Evolutionary conservation across 2,888 invertebrate genomes (phyloP).

Genomic region (Pseudococcus viburni): DNA sequence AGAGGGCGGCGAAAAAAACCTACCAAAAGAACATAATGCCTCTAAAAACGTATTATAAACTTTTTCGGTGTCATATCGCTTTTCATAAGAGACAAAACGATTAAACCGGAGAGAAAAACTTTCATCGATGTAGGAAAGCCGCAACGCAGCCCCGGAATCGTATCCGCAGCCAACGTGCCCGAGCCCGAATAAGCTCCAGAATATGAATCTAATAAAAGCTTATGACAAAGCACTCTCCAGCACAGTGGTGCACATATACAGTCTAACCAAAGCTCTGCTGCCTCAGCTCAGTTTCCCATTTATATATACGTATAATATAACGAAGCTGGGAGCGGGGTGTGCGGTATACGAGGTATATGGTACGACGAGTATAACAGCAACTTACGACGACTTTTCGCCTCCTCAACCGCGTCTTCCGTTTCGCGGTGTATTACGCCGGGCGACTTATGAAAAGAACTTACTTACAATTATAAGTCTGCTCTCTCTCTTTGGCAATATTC

Average conservation of each 20-base stretch:
- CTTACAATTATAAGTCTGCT: slow-evolving; percentile 43
- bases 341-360: not conserved
- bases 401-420: not conserved
- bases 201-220: slow-evolving; percentile 55
- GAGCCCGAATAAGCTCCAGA: not conserved
- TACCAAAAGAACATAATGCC: slow-evolving; percentile 35
- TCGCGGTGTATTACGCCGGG: not conserved
- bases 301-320: not conserved
- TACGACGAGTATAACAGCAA: slow-evolving; percentile 17
- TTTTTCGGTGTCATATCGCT: slow-evolving; percentile 55
- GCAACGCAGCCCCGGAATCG: not conserved
- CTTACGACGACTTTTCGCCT: slow-evolving; percentile 45
- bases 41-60: slow-evolving; percentile 39
- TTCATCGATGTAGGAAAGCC: slow-evolving; percentile 50
- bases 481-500: slow-evolving; percentile 40
- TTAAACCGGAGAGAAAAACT: slow-evolving; percentile 48
- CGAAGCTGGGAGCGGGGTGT: not conserved
- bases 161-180: not conserved
- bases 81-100: slow-evolving; percentile 55
- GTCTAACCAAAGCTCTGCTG: not conserved
- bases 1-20: not conserved
- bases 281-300: not conserved
- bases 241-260: not conserved
- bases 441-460: slow-evolving; percentile 53
- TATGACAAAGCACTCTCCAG: slow-evolving; percentile 28